A percentile compares a stretch with the other conserved stretches of the same genome.
These are phyloP conservation scores for Halichoeres trimaculatus DNA, from an alignment of 2,113 vertebrate genomes.

Conservation along the genomic window DNA sequence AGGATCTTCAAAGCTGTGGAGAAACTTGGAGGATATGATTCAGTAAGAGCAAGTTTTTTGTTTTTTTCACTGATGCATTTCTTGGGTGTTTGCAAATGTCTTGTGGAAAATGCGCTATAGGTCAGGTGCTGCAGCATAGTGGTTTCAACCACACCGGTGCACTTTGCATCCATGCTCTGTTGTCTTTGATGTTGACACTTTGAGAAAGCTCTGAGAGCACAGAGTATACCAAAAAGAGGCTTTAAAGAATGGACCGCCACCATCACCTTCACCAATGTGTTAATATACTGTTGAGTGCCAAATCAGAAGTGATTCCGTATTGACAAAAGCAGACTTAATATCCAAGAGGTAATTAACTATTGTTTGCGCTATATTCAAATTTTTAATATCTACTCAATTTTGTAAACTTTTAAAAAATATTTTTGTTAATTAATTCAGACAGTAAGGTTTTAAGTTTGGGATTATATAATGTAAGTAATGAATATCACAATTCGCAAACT, in stretches of 20 bases:
- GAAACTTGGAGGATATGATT: constrained; percentile 93
- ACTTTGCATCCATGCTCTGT: neutral
- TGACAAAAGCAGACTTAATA: no score
- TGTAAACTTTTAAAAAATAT: no score
- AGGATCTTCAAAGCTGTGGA: constrained; percentile 95
- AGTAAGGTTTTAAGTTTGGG: no score
- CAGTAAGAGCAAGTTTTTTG: constrained; percentile 81
- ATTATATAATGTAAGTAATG: no score
- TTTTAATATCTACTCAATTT: no score
- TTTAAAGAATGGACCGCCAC: constrained; percentile 9
- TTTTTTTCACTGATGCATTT: neutral
- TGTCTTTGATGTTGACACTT: constrained; percentile 60
- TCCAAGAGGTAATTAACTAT: no score
- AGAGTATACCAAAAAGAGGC: constrained; percentile 9
- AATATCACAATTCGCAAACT: no score
- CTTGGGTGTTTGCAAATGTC: neutral
- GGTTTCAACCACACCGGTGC: constrained; percentile 45
- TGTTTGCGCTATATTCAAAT: no score
- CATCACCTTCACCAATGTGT: neutral
- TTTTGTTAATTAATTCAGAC: no score
- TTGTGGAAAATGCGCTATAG: constrained; percentile 54
- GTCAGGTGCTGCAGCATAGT: constrained; percentile 11
- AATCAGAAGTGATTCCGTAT: no score
- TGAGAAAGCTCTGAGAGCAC: constrained; percentile 16
- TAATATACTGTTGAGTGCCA: no score